Conservation (phyloP, 2,888 invertebrate genomes). For the Andricus curvator region DNA sequence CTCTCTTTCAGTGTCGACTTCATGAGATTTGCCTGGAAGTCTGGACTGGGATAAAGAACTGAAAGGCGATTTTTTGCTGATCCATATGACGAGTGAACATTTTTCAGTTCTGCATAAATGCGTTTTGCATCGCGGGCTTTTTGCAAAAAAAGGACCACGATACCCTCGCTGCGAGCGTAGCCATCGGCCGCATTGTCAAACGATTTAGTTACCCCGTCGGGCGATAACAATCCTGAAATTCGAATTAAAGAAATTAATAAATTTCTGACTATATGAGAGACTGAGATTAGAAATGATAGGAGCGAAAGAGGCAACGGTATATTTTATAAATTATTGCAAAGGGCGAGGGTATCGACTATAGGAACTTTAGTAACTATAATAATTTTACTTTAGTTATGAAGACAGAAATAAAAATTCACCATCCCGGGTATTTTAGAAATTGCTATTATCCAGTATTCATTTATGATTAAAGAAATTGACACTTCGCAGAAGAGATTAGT, state of each 20-base stretch:
- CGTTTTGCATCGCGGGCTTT: conserved; percentile 52
- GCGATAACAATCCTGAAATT: conserved; percentile 48
- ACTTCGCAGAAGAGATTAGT: background rate
- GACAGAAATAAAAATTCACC: background rate
- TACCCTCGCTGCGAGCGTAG: conserved; percentile 51
- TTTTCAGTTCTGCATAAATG: conserved; percentile 60
- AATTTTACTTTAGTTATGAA: background rate
- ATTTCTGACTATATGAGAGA: conserved; percentile 6
- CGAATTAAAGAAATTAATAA: conserved; percentile 77
- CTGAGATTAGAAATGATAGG: conserved; percentile 14
- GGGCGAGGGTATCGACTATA: background rate
- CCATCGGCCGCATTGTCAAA: conserved; percentile 54
- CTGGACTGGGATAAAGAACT: conserved; percentile 42
- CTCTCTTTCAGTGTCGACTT: conserved; percentile 50
- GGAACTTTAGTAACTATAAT: conserved; percentile 1
- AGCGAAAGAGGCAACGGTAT: conserved; percentile 1
- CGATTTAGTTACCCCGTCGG: conserved; percentile 52
- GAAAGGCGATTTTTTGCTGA: conserved; percentile 62
- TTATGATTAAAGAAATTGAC: background rate
- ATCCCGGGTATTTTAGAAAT: background rate
- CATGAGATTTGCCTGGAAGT: conserved; percentile 50
- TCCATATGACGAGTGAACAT: conserved; percentile 80
- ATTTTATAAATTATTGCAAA: background rate
- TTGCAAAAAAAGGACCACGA: conserved; percentile 52
- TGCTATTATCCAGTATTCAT: background rate